Evolutionary conservation across 2,888 invertebrate species (phyloP), one percentile per base, ranked within the genome.

Genomic region (Apantesis nais): DNA sequence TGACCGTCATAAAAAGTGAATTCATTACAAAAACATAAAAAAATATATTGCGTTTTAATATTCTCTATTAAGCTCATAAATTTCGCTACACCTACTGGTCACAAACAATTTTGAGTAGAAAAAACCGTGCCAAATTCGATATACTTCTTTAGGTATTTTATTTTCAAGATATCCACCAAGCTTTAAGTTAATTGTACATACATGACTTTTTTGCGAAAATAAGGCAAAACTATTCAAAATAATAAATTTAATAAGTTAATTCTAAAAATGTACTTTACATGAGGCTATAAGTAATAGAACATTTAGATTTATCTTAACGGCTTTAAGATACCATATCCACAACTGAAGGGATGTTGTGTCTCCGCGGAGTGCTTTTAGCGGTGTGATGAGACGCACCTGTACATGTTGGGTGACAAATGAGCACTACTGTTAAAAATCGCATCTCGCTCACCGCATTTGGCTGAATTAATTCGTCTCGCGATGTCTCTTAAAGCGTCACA

Each of bases 391-490:
- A 85, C 87, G 88, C 93, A 92, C 92, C 92, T 93, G 94, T 85
- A 84, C 83, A 73, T 74, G 75, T 81, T 68, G 62, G 78, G 92
- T 94, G 94, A 94, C 93, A 94, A 93, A 93, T 90, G 94, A 94
- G 93, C 92, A 91, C 91, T 90, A 89, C 88, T 87, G 87, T 88
- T 87, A 93, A 93, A 94, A 94, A 94, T 92, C 93, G 92, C 88
- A 85, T 78, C 85, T 83, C 87, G 81, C 84, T 85, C 88, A 81
- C 88, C 89, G 88, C 88, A 82, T 89, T 90, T 86, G 89, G 89
- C 90, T 89, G 91, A 93, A 95, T 94, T 95, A 95, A 94, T 95
- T 93, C 93, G 92, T 94, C 92, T 92, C 91, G 88, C 89, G 92
- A 88, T 92, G 93, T 94, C 94, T 93, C 91, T 90, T 89, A 89